Evolutionary conservation across 2,888 invertebrate genomes (phyloP).

Genomic region (Notodonta dromedarius): DNA sequence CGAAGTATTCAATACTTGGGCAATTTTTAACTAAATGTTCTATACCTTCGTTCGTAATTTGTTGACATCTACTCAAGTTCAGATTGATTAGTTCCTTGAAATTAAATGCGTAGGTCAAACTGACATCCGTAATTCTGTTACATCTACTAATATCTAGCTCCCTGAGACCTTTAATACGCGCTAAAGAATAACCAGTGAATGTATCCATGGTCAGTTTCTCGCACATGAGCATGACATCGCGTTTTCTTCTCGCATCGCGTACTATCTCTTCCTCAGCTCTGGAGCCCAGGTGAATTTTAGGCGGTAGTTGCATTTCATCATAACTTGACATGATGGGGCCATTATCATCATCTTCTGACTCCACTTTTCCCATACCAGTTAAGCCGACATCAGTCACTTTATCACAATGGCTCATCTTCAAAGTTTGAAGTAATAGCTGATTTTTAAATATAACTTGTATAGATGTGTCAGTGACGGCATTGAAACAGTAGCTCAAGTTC

Average conservation of each 20-base stretch:
- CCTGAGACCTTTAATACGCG: constrained; percentile 80
- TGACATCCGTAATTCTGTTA: constrained; percentile 88
- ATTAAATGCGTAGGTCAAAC: constrained; percentile 87
- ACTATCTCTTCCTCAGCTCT: constrained; percentile 89
- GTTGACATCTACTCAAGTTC: constrained; percentile 87
- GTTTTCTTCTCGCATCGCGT: constrained; percentile 86
- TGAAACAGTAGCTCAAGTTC: constrained; percentile 88
- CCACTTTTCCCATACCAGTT: constrained; percentile 85
- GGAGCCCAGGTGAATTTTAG: constrained; percentile 85
- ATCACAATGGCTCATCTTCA: constrained; percentile 87
- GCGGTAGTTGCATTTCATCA: constrained; percentile 50
- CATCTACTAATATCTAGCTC: constrained; percentile 87
- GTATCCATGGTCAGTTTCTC: constrained; percentile 76
- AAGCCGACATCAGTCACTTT: constrained; percentile 88
- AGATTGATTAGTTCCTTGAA: constrained; percentile 86
- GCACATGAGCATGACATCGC: constrained; percentile 85
- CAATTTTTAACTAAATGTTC: constrained; percentile 86
- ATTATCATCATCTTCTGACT: constrained; percentile 57
- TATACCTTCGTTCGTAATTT: constrained; percentile 87
- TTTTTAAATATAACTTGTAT: constrained; percentile 88
- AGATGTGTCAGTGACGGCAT: constrained; percentile 88
- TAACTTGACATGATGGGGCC: constrained; percentile 63
- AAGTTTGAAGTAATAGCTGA: constrained; percentile 82
- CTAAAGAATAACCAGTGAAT: constrained; percentile 80
- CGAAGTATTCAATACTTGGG: constrained; percentile 87